Conservation (phyloP, 1,140 invertebrate genomes). For the Trichonephila clavipes region DNA sequence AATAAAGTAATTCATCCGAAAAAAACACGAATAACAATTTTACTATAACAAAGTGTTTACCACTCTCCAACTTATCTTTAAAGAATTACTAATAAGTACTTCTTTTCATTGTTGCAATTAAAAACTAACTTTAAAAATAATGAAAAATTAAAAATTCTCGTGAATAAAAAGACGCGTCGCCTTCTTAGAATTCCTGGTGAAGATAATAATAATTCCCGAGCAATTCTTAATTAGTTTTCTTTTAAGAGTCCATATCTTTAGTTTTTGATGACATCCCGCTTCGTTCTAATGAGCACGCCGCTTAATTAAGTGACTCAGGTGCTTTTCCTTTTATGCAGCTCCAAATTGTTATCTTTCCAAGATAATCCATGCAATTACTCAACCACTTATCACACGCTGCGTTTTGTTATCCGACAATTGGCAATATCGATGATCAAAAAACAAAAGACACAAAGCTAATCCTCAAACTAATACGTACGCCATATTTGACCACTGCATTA, state of each 20-base stretch:
- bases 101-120: neutral
- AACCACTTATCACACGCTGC: slow-evolving; percentile 35
- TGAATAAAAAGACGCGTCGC: neutral
- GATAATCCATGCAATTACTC: slow-evolving; percentile 55
- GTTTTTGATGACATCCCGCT: neutral
- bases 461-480: neutral
- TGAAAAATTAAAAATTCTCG: neutral
- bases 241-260: neutral
- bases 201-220: neutral
- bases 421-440: slow-evolving; percentile 30
- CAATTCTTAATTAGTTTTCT: slow-evolving; percentile 30
- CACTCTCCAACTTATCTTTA: neutral
- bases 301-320: slow-evolving; percentile 45
- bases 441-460: neutral
- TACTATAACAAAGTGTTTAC: too few relatives aligned
- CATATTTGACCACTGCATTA: neutral
- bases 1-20: too few relatives aligned
- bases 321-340: neutral
- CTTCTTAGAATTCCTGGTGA: neutral
- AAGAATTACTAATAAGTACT: neutral
- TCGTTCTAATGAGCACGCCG: slow-evolving; percentile 1
- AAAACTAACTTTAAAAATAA: neutral
- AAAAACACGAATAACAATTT: too few relatives aligned
- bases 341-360: neutral
- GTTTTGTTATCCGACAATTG: slow-evolving; percentile 45